phyloP scores from a whole-genome alignment of 2,113 vertebrate species.

The Hipposideros armiger region DNA sequence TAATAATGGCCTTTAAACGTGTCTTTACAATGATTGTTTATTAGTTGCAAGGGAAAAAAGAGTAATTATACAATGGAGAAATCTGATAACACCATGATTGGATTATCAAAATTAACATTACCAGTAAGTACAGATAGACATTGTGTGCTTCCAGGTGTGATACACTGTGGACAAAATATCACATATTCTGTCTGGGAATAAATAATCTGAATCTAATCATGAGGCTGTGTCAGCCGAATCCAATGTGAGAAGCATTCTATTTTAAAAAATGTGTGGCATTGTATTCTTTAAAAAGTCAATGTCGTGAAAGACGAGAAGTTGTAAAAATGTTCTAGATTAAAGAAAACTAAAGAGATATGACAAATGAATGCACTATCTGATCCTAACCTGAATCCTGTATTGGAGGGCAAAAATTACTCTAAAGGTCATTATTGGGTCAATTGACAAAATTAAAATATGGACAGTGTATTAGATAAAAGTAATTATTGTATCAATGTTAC shows the following conservation, averaged over 20 bases:
- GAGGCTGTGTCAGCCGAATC: neutral
- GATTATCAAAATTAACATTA: neutral
- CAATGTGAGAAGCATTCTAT: neutral
- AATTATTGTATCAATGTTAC: neutral
- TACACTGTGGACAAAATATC: neutral
- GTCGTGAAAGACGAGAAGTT: neutral
- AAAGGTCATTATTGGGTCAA: neutral
- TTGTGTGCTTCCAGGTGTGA: neutral
- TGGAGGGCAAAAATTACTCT: neutral
- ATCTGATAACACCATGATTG: neutral
- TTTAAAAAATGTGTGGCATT: neutral
- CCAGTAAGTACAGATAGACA: neutral
- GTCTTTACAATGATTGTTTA: neutral
- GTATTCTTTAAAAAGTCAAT: neutral
- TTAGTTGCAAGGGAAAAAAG: neutral
- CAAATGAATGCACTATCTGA: neutral
- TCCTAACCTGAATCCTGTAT: neutral
- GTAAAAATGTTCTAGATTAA: neutral
- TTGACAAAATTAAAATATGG: neutral
- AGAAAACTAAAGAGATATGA: neutral
- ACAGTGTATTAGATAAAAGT: neutral
- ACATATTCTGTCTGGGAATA: neutral
- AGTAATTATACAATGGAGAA: neutral
- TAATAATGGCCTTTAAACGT: neutral
- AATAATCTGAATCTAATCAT: neutral